Conservation (phyloP, 2,888 invertebrate genomes). For the Philhelius pedissequus region DNA sequence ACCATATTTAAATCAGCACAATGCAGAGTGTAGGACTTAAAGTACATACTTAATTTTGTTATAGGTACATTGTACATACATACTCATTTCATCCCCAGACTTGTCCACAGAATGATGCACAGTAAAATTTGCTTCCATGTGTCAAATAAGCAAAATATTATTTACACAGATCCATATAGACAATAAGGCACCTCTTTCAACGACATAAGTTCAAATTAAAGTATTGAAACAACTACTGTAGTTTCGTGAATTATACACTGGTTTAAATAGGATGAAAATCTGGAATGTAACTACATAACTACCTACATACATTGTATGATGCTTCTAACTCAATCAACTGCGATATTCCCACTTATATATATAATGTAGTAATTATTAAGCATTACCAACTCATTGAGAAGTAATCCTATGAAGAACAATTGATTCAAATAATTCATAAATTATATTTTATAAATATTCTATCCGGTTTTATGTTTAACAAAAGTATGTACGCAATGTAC, state of each 20-base stretch:
- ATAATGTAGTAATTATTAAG: neutral
- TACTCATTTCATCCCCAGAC: neutral
- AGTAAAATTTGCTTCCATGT: slow-evolving; percentile 29
- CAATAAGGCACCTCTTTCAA: neutral
- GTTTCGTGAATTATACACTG: neutral
- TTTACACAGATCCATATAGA: neutral
- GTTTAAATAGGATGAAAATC: neutral
- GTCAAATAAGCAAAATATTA: neutral
- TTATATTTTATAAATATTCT: neutral
- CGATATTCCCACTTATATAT: neutral
- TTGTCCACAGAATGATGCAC: slow-evolving; percentile 29
- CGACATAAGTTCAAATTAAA: slow-evolving; percentile 3
- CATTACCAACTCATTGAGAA: neutral
- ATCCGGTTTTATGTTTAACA: too few species aligned
- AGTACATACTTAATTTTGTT: neutral
- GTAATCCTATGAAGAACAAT: neutral
- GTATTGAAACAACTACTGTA: neutral
- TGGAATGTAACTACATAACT: neutral
- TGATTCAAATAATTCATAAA: neutral
- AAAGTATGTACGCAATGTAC: too few species aligned
- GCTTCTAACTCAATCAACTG: neutral
- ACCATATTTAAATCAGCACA: slow-evolving; percentile 26
- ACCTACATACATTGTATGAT: too few species aligned
- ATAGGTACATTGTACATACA: too few species aligned
- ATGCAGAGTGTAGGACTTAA: slow-evolving; percentile 4